A percentile compares a stretch with the other conserved stretches of the same genome.
These are phyloP conservation scores for Oophaga sylvatica DNA, from an alignment of 2,797 vertebrate species.

Conservation along the genomic window DNA sequence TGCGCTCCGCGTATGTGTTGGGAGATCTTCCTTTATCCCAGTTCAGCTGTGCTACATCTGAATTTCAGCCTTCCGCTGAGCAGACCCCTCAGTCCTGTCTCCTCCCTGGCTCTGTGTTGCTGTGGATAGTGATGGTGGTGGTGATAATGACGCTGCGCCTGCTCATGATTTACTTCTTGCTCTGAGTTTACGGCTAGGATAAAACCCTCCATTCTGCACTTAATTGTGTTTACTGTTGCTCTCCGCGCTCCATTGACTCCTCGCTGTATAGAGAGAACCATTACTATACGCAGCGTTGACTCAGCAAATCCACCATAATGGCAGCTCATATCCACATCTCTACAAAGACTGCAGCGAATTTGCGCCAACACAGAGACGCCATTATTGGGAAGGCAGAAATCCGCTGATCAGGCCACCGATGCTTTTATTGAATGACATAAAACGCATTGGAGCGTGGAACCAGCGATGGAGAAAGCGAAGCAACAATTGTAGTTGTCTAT, in stretches of 20 bases:
- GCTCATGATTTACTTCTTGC: conserved; percentile 27
- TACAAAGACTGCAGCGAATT: not conserved
- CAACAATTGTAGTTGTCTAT: not conserved
- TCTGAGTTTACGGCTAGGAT: conserved; percentile 32
- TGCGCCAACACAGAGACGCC: not conserved
- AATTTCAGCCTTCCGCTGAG: not conserved
- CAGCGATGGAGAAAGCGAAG: not conserved
- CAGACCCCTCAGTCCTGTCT: not conserved
- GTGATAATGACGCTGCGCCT: not conserved
- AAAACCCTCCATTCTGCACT: conserved; percentile 30
- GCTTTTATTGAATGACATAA: not conserved
- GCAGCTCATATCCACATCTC: not conserved
- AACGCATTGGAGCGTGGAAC: not conserved
- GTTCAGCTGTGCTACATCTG: not conserved
- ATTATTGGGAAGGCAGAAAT: not conserved
- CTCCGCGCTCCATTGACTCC: conserved; percentile 31
- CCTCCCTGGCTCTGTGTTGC: not conserved
- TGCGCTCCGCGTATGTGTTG: too few species aligned
- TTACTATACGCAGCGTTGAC: conserved; percentile 14
- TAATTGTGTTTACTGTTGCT: conserved; percentile 43
- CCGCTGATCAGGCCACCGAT: not conserved
- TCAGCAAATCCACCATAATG: conserved; percentile 16
- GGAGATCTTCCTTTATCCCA: too few species aligned
- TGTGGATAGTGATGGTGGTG: not conserved
- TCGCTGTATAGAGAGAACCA: conserved; percentile 11